Percentiles rank a stretch among this genome's conserved stretches.
phyloP scores from a whole-genome alignment of 2,113 vertebrate genomes.

The Butorides virescens region DNA sequence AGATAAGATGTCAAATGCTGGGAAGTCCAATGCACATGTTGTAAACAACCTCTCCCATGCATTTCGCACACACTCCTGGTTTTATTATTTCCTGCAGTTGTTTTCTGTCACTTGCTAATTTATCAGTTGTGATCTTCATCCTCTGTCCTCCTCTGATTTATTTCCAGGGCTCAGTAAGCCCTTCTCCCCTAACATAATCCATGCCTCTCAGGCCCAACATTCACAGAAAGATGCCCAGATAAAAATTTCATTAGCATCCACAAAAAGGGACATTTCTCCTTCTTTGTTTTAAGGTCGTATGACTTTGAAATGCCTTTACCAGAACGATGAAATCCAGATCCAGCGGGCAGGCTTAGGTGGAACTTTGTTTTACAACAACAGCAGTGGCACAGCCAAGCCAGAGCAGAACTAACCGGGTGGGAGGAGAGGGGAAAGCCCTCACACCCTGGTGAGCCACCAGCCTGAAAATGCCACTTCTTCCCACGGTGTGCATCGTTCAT shows the following conservation, averaged over 20 bases:
- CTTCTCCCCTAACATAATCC: constrained; percentile 25
- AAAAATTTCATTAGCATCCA: constrained; percentile 50
- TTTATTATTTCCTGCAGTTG: constrained; percentile 45
- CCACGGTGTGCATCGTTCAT: neutral
- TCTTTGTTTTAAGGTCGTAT: neutral
- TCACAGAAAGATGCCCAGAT: constrained; percentile 30
- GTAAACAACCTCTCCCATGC: constrained; percentile 27
- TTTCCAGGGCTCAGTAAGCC: constrained; percentile 19
- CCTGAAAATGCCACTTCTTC: neutral
- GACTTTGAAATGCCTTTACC: constrained; percentile 4
- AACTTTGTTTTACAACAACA: neutral
- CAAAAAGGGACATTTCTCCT: neutral
- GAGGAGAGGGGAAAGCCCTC: neutral
- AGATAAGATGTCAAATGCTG: constrained; percentile 62
- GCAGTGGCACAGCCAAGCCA: neutral
- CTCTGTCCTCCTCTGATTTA: constrained; percentile 48
- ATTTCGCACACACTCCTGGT: constrained; percentile 27
- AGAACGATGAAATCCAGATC: neutral
- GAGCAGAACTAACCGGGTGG: neutral
- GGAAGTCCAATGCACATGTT: constrained; percentile 17
- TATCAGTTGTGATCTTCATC: constrained; percentile 50
- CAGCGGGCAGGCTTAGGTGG: neutral
- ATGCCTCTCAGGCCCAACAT: neutral
- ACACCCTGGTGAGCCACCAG: neutral
- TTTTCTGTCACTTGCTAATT: constrained; percentile 51